Evolutionary conservation across 2,797 vertebrate species (phyloP), one percentile per base, ranked within the genome.

Genomic region (Poeciliopsis paucimaculata): DNA sequence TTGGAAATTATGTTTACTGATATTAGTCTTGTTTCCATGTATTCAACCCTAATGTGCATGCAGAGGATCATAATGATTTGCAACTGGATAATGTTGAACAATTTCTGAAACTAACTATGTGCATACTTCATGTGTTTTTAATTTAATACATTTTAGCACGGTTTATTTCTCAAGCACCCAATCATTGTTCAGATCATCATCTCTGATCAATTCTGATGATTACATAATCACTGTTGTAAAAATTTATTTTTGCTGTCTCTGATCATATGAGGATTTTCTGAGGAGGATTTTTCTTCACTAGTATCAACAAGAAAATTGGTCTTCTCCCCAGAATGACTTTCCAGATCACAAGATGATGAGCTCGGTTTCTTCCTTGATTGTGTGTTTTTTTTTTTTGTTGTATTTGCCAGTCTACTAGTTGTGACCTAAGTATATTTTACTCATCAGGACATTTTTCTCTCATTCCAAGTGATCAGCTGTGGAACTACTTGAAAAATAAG

Each of bases 251-350:
- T 76, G 39, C 28, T 68, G 41, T 72, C 72, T 77, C 51, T 88
- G 80, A 79, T 86, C 70, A 66, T 79, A 62, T 77, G 55, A 60
- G 26, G 31, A 45, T 70, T 80, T 34, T 28, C 3, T 76, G 73
- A 49, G 47, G 47, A 49, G 47, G 47, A 49, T 49, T 49, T 49
- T 23, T 51, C 72, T 57, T 39, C 13, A 57, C 49, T 72, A 5
- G 23, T 39, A 39, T 66, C 18, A 39, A 72, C 70, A 20, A 49
- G 64, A 72, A 82, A 62, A 66, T 71, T 68, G 62, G 41, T 68
- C 20, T 72, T 81, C 41, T 77, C 78, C 34, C 39, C 75, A 73
- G 76, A 77, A 68, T 43, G 41, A 74, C 34, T 82, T 72, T 36
- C 49, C 64, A 75, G 47, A 66, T 55, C 66, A 73, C 46, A 23